Conservation (phyloP, 2,113 vertebrate genomes). For the Sorex fumeus region DNA sequence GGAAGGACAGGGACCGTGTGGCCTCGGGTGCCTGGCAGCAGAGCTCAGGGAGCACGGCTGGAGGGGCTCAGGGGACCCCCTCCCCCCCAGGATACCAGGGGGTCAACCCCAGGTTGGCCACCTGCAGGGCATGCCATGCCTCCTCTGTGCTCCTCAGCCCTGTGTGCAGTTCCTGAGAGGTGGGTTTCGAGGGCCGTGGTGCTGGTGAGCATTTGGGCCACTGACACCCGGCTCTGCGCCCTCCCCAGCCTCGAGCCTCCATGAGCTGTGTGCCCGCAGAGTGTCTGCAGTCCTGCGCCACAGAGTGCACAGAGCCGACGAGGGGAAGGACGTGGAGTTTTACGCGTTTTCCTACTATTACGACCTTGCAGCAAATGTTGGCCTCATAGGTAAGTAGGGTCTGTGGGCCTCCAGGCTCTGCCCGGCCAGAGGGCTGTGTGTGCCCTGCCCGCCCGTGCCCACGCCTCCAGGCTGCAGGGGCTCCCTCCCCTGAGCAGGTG, state of each 20-base stretch:
- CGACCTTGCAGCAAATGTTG: conserved; percentile 92
- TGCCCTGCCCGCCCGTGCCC: too few species aligned
- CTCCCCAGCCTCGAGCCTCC: conserved; percentile 88
- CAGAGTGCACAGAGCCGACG: conserved; percentile 89
- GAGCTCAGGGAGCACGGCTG: too few species aligned
- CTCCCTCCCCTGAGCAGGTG: neutral
- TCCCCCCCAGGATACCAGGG: too few species aligned
- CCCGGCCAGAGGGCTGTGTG: neutral
- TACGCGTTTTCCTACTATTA: conserved; percentile 98
- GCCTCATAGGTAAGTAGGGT: conserved; percentile 90
- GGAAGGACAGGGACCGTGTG: too few species aligned
- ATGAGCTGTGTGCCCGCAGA: conserved; percentile 91
- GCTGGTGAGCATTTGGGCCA: neutral
- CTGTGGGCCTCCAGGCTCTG: neutral
- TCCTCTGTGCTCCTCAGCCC: too few species aligned
- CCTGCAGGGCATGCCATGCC: too few species aligned
- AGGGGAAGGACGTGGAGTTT: conserved; percentile 91
- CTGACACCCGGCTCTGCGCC: neutral
- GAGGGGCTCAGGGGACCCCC: too few species aligned
- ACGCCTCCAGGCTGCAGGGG: neutral
- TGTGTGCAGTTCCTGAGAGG: neutral
- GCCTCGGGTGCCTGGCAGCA: too few species aligned
- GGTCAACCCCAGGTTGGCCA: too few species aligned
- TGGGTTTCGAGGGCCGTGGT: neutral
- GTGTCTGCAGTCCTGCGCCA: conserved; percentile 92